Percentiles rank a stretch among this genome's conserved stretches.
Conservation (phyloP, 2,113 vertebrate genomes). For the cattle (Bos taurus) region ARS-UCD2.0 NC_037356.1:33003501-33004000, state of each 20-base stretch:
- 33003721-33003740: background rate
- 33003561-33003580: background rate
- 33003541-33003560: constrained; percentile 37
- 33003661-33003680: background rate
- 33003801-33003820: background rate
- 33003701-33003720: background rate
- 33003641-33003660: constrained; percentile 49
- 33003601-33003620: constrained; percentile 50
- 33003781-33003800: background rate
- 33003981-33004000: no score
- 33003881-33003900: background rate
- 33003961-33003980: background rate
- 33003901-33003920: background rate
- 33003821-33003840: background rate
- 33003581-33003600: background rate
- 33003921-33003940: background rate
- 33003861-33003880: background rate
- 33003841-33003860: background rate
- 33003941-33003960: background rate
- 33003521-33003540: constrained; percentile 47
- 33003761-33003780: background rate
- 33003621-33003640: constrained; percentile 47
- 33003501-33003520: constrained; percentile 53
- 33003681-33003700: background rate
- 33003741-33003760: constrained; percentile 41